These are phyloP conservation scores for Uropsilus gracilis DNA, from an alignment of 2,113 vertebrate species.

Conservation along the genomic window DNA sequence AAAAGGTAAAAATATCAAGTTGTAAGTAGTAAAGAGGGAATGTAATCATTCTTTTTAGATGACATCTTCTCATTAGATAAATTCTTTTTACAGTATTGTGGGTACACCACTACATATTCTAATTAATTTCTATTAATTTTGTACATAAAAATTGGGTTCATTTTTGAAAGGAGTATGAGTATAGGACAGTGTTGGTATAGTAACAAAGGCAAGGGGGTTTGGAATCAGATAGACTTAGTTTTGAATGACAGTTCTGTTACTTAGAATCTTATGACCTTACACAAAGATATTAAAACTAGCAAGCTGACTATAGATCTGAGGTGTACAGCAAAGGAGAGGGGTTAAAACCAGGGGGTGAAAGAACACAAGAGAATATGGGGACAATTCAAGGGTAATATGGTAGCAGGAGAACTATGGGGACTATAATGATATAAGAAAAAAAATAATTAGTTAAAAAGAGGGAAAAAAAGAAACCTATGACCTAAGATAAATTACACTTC, in stretches of 20 bases:
- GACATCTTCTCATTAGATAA: background rate
- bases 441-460: too few species aligned
- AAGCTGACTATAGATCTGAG: too few species aligned
- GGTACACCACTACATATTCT: background rate
- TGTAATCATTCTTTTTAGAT: background rate
- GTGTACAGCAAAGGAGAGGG: too few species aligned
- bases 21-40: background rate
- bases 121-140: constrained; percentile 6
- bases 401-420: too few species aligned
- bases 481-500: background rate
- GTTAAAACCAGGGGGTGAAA: too few species aligned
- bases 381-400: too few species aligned
- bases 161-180: background rate
- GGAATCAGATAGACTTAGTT: background rate
- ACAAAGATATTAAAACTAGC: too few species aligned
- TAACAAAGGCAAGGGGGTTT: background rate
- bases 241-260: background rate
- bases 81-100: background rate
- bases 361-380: too few species aligned
- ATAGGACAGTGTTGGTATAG: background rate
- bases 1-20: background rate
- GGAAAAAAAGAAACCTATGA: background rate
- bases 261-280: background rate
- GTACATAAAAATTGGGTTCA: background rate
- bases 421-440: too few species aligned